These are phyloP conservation scores for Hyposoter dolosus DNA, from an alignment of 2,888 invertebrate species.

Conservation along the genomic window DNA sequence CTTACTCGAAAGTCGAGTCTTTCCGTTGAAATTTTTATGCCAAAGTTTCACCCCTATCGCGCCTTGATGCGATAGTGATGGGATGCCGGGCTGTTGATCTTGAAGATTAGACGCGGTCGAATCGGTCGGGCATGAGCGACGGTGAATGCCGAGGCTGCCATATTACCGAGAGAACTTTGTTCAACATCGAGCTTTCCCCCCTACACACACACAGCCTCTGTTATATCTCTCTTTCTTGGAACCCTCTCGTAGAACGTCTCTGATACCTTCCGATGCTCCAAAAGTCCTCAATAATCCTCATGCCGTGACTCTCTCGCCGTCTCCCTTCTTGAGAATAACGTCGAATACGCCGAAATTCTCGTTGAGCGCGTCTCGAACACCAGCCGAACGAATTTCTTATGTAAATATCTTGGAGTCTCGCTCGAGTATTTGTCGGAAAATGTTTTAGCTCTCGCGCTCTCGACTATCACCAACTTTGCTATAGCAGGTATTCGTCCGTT, in stretches of 20 bases:
- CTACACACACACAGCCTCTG: constrained; percentile 3
- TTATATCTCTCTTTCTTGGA: constrained; percentile 16
- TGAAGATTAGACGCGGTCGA: constrained; percentile 61
- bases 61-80: constrained; percentile 45
- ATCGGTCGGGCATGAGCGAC: constrained; percentile 42
- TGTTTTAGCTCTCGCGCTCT: neutral
- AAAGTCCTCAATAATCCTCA: constrained; percentile 58
- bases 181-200: constrained; percentile 3
- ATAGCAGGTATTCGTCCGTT: neutral
- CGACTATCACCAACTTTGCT: neutral
- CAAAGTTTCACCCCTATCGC: constrained; percentile 41
- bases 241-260: constrained; percentile 1
- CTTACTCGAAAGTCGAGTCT: constrained; percentile 36
- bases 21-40: constrained; percentile 41
- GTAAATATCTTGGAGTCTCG: constrained; percentile 48
- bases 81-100: constrained; percentile 55
- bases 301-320: neutral
- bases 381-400: constrained; percentile 44
- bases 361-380: constrained; percentile 30
- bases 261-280: constrained; percentile 36
- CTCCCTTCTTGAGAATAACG: neutral
- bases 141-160: constrained; percentile 54
- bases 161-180: constrained; percentile 58
- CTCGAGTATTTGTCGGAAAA: constrained; percentile 35
- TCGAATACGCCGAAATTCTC: constrained; percentile 52